Percentiles rank a stretch among this genome's conserved stretches.
Evolutionary conservation across 2,797 vertebrate species (phyloP).

Genomic region (Argya squamiceps): DNA sequence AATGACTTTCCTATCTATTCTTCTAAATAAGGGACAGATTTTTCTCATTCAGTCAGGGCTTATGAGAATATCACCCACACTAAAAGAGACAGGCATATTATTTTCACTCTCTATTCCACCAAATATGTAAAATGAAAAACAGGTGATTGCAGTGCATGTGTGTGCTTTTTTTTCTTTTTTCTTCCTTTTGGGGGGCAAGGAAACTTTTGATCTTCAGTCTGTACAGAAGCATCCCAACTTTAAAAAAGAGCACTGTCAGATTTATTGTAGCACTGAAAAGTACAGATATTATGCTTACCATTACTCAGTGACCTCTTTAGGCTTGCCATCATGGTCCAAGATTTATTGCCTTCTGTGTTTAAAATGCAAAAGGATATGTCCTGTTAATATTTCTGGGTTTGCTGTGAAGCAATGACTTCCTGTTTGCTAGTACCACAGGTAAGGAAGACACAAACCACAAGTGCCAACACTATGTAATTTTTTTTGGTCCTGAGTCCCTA

Average conservation of each 20-base stretch:
- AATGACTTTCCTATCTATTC: slow-evolving; percentile 27
- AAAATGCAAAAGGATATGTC: slow-evolving; percentile 78
- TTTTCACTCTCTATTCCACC: slow-evolving; percentile 46
- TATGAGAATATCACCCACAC: slow-evolving; percentile 70
- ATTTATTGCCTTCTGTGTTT: slow-evolving; percentile 78
- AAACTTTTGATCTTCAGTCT: slow-evolving; percentile 79
- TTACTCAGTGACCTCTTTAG: slow-evolving; percentile 80
- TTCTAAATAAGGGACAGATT: slow-evolving; percentile 42
- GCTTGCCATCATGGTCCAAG: slow-evolving; percentile 70
- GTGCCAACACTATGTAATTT: slow-evolving; percentile 82
- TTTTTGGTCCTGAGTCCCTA: slow-evolving; percentile 78
- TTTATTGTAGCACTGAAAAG: slow-evolving; percentile 81
- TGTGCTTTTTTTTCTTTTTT: neutral
- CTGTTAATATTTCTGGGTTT: slow-evolving; percentile 75
- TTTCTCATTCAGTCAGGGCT: slow-evolving; percentile 57
- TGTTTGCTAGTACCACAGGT: slow-evolving; percentile 75
- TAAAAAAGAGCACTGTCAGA: slow-evolving; percentile 73
- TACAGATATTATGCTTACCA: slow-evolving; percentile 80
- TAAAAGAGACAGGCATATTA: slow-evolving; percentile 48
- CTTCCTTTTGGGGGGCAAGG: slow-evolving; percentile 31
- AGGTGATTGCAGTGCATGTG: slow-evolving; percentile 64
- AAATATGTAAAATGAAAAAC: slow-evolving; percentile 77
- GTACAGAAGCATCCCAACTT: slow-evolving; percentile 78
- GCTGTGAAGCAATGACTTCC: slow-evolving; percentile 77
- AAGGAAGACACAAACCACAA: slow-evolving; percentile 83